phyloP scores from a whole-genome alignment of 2,888 invertebrate species.

The Agonopterix subpropinquella region DNA sequence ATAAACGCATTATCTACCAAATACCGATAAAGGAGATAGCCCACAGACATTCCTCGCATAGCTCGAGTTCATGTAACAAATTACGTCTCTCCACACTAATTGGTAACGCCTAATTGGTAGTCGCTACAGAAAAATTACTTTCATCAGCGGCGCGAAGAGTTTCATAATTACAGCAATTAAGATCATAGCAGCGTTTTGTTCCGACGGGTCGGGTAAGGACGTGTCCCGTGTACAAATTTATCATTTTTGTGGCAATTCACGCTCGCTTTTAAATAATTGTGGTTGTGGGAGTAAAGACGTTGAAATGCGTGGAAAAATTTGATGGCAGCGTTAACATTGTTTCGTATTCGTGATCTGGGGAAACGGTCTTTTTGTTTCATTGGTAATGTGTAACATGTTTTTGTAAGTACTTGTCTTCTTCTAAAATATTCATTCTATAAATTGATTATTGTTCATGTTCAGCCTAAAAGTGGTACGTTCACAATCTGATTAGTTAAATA shows the following conservation, averaged over 20 bases:
- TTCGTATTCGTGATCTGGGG: no score
- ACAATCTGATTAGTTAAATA: no score
- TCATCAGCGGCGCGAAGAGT: conserved; percentile 67
- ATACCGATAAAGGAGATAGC: not conserved
- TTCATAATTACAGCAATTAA: conserved; percentile 67
- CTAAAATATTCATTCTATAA: no score
- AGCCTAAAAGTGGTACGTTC: no score
- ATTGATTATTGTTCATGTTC: no score
- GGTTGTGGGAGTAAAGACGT: no score
- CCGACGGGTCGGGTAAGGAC: conserved; percentile 42
- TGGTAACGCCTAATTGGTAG: conserved; percentile 64
- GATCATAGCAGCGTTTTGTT: conserved; percentile 54
- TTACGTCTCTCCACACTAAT: conserved; percentile 50
- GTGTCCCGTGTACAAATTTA: conserved; percentile 59
- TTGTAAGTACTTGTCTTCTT: no score
- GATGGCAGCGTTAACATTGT: no score
- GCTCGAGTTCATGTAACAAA: conserved; percentile 54
- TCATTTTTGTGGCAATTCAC: conserved; percentile 39
- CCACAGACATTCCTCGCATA: conserved; percentile 19
- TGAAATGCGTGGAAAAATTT: no score
- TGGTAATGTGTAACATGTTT: no score
- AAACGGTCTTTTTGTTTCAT: no score
- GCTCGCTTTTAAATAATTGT: conserved; percentile 24
- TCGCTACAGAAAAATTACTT: conserved; percentile 68
- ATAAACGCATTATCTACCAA: not conserved